Conservation (phyloP, 2,888 invertebrate species). For the Steinernema carpocapsae region DNA sequence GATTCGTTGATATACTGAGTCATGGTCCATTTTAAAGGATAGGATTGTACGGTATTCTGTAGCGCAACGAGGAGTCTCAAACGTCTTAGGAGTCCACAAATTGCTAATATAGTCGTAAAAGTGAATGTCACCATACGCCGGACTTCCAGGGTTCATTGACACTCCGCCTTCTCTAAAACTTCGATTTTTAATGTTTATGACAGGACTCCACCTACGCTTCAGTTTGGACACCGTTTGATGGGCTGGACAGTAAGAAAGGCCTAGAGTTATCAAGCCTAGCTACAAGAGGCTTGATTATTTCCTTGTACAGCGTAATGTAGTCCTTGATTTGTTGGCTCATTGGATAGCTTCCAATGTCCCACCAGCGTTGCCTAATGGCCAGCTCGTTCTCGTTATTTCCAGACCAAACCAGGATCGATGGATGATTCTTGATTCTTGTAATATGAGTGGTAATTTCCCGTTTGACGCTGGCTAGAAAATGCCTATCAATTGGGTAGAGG, state of each 20-base stretch:
- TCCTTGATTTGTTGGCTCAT: conserved; percentile 51
- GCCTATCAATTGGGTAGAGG: conserved; percentile 82
- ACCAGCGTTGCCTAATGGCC: conserved; percentile 72
- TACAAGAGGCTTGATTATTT: conserved; percentile 78
- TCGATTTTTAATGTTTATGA: conserved; percentile 11
- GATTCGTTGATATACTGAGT: conserved; percentile 45
- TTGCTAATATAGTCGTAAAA: conserved; percentile 85
- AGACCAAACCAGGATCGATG: conserved; percentile 88
- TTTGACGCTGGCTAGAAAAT: conserved; percentile 79
- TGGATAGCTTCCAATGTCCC: conserved; percentile 41
- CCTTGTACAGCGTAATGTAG: conserved; percentile 78
- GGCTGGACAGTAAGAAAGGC: conserved; percentile 84
- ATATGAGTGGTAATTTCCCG: conserved; percentile 75
- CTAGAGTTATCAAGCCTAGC: conserved; percentile 75
- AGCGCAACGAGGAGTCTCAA: conserved; percentile 83
- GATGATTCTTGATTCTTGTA: conserved; percentile 78
- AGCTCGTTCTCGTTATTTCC: conserved; percentile 95
- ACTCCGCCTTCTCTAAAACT: conserved; percentile 77
- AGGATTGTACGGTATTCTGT: conserved; percentile 93
- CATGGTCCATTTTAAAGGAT: conserved; percentile 74
- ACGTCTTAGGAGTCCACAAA: conserved; percentile 79
- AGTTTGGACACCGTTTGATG: conserved; percentile 80
- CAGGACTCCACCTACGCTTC: conserved; percentile 42
- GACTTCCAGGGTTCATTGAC: conserved; percentile 77
- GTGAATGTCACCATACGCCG: conserved; percentile 84